These are phyloP conservation scores for Petroica traversi DNA, from an alignment of 2,113 vertebrate species.

Conservation along the genomic window DNA sequence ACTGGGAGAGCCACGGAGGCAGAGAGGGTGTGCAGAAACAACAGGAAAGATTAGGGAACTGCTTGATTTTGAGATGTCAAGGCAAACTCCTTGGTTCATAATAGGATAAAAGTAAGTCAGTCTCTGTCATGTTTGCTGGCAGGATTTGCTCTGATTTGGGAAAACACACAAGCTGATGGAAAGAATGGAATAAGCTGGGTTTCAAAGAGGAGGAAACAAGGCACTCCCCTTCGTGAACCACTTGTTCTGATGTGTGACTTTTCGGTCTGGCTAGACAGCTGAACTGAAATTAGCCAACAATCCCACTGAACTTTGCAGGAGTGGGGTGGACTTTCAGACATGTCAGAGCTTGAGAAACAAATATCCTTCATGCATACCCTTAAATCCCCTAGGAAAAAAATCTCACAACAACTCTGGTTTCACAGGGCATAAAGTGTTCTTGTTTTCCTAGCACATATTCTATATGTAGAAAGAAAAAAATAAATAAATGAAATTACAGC, in stretches of 20 bases:
- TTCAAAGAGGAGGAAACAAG: background rate
- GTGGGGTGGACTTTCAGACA: background rate
- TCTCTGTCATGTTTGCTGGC: background rate
- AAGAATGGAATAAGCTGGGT: background rate
- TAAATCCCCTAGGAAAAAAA: background rate
- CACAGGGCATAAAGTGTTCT: conserved; percentile 23
- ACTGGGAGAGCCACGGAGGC: background rate
- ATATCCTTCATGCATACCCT: background rate
- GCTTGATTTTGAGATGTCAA: background rate
- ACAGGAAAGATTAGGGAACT: background rate
- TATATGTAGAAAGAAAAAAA: conserved; percentile 3
- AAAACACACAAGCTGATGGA: background rate
- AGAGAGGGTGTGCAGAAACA: background rate
- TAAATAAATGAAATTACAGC: conserved; percentile 9
- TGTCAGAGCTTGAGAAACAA: conserved; percentile 14
- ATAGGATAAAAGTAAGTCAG: background rate
- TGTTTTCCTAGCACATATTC: conserved; percentile 32
- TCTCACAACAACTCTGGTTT: background rate
- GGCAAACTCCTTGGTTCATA: background rate
- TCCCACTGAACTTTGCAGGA: conserved; percentile 19
- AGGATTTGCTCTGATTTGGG: background rate
- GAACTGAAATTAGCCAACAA: conserved; percentile 14
- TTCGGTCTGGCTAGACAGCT: background rate
- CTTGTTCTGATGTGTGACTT: background rate
- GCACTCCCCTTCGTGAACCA: background rate